Evolutionary conservation across 2,113 vertebrate species (phyloP).

Genomic region (Xiphias gladius): DNA sequence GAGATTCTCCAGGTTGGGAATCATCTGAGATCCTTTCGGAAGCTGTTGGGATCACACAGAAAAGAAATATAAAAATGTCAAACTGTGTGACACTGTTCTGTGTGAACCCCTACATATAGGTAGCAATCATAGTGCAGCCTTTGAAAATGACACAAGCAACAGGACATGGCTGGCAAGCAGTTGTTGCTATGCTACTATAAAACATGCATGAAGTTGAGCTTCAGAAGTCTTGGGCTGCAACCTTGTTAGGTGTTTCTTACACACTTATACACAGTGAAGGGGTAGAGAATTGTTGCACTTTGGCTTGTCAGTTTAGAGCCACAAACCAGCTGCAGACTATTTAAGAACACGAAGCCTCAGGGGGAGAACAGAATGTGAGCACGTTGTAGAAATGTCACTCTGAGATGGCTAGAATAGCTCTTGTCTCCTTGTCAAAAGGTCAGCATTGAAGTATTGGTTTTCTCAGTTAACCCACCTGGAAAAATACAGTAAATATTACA

Average conservation of each 20-base stretch:
- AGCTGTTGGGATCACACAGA: constrained; percentile 43
- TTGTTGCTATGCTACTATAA: constrained; percentile 1
- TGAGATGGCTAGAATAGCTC: not conserved
- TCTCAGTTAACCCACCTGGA: not conserved
- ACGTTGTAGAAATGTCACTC: not conserved
- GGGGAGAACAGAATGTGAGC: not conserved
- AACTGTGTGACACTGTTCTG: constrained; percentile 18
- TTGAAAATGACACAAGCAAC: constrained; percentile 17
- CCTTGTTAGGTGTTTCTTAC: not conserved
- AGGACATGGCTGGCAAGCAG: constrained; percentile 1
- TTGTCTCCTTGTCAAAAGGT: not conserved
- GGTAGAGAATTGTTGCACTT: not conserved
- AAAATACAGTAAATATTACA: not conserved
- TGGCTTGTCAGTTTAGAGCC: constrained; percentile 11
- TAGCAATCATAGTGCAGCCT: constrained; percentile 14
- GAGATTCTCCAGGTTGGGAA: constrained; percentile 36
- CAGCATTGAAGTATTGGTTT: not conserved
- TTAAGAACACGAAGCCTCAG: not conserved
- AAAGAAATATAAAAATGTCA: constrained; percentile 43
- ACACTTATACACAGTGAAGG: not conserved
- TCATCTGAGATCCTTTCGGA: constrained; percentile 46
- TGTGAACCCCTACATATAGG: constrained; percentile 37
- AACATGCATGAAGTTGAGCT: not conserved
- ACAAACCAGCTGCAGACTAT: not conserved
- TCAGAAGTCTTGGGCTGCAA: not conserved